Percentiles rank a stretch among this genome's conserved stretches.
Evolutionary conservation across 2,113 vertebrate species (phyloP).

Genomic region (Poeciliopsis retropinna): DNA sequence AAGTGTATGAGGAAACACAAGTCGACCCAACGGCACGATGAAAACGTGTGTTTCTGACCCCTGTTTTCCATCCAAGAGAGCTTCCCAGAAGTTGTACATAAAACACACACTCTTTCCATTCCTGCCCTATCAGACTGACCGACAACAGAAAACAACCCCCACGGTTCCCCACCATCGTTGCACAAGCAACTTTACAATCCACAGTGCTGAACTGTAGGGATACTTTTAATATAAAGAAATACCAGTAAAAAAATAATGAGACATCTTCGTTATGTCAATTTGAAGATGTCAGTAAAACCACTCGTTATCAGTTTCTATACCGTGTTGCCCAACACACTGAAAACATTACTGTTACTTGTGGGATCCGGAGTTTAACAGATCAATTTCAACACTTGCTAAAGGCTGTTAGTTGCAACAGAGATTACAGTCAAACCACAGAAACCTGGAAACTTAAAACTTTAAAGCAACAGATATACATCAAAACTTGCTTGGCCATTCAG

Average conservation of each 20-base stretch:
- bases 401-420: neutral
- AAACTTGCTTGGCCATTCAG: no score
- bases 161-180: constrained; percentile 24
- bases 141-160: constrained; percentile 20
- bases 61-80: neutral
- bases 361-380: neutral
- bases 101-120: constrained; percentile 56
- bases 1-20: neutral
- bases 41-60: neutral
- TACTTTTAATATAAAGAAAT: neutral
- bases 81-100: constrained; percentile 32
- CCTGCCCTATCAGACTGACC: constrained; percentile 39
- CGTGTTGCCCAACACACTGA: neutral
- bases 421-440: neutral
- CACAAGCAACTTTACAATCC: constrained; percentile 17
- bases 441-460: no score
- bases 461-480: no score
- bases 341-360: neutral
- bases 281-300: no score
- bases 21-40: neutral
- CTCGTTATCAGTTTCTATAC: neutral
- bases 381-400: neutral
- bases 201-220: neutral
- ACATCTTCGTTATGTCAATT: neutral
- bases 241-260: neutral